phyloP scores from a whole-genome alignment of 2,797 vertebrate species.

The Graptemys geographica region DNA sequence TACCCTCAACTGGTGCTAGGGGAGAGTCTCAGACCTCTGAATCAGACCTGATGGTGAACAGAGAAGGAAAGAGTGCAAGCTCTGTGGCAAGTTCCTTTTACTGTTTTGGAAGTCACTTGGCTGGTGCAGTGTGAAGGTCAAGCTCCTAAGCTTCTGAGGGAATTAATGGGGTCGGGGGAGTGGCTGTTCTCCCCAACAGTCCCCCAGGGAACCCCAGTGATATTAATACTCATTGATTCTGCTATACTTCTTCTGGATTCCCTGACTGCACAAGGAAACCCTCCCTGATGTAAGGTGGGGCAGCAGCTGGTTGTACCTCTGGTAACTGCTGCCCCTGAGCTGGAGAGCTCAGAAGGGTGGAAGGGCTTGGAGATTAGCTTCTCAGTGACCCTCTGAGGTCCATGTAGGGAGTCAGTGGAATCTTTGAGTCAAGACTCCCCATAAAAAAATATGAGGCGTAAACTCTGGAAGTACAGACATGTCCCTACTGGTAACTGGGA shows the following conservation, averaged over 20 bases:
- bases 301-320: neutral
- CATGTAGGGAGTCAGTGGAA: neutral
- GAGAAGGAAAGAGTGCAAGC: fast-evolving
- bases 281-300: neutral
- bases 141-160: neutral
- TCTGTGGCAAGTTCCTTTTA: neutral
- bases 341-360: neutral
- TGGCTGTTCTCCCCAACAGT: neutral
- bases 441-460: neutral
- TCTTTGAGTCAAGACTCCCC: neutral
- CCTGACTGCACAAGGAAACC: neutral
- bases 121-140: neutral
- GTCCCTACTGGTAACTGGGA: neutral
- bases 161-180: neutral
- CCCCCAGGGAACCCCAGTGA: too few species aligned
- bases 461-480: neutral
- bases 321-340: neutral
- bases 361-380: neutral
- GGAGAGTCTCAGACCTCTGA: neutral
- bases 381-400: neutral
- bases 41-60: fast-evolving
- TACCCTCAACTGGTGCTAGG: neutral
- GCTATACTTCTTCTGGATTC: neutral
- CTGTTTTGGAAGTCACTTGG: neutral
- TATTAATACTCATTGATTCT: neutral